Evolutionary conservation across 2,113 vertebrate species (phyloP), one percentile per base, ranked within the genome.

Genomic region (Cygnus atratus): DNA sequence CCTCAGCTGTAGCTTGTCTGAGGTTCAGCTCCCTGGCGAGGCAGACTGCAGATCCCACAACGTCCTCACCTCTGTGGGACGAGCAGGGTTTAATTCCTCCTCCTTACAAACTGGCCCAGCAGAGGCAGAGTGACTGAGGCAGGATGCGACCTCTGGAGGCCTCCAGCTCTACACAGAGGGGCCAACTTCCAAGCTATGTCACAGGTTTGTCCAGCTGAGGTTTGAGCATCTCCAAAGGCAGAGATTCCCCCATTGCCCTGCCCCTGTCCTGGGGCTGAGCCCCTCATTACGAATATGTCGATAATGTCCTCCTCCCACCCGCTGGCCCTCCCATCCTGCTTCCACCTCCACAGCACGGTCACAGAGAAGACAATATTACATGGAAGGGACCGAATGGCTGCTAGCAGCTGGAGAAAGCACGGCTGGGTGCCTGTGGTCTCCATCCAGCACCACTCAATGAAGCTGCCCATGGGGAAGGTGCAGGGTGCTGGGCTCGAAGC

Each of bases 231-330:
- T 46, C 22, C 21, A 41, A 75, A 62, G 57, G 13, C 29, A 84
- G 26, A 81, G 7, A 63, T 67, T 57, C 4, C 50, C 29, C 13
- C 15, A n/a, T 46, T 11, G 6, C 31, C 50, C 41, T 25, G 21
- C 20, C 12, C 66, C 16, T 52, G 33, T 28, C 74, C 55, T 3
- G 3, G 67, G 33, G 8, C 25, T 4, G 4, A 29, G 35, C 8
- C 2, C 1, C 10, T n/a, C 7, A 0, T 57, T 72, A 52, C 6
- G 7, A 73, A 82, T 7, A 0, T 31, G 10, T 7, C n/a, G 14
- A 29, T 55, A 55, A 55, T 16, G 15, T 19, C 20, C 14, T 63
- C 10, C 35, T 28, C 3, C 0, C 1, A 20, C 46, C 5, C 1
- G 1, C 63, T 37, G 20, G 14, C 70, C 22, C 39, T 72, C 22